These are phyloP conservation scores for Coboldia fuscipes DNA, from an alignment of 1,140 invertebrate species.

Conservation along the genomic window DNA sequence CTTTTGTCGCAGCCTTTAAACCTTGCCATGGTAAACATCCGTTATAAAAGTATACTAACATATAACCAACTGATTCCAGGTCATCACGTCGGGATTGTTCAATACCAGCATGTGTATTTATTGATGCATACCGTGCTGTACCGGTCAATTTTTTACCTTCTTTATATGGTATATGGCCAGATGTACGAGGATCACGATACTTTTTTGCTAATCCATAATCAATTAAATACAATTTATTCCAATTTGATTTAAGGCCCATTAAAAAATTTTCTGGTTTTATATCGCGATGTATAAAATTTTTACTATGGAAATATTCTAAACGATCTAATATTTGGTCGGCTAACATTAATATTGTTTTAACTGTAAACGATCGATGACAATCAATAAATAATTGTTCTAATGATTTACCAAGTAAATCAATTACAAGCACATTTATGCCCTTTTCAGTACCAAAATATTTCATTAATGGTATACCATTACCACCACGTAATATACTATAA, in stretches of 20 bases:
- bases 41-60: constrained; percentile 91
- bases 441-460: constrained; percentile 80
- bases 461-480: constrained; percentile 88
- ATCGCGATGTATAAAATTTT: constrained; percentile 91
- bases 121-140: constrained; percentile 91
- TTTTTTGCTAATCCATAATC: constrained; percentile 97
- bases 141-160: constrained; percentile 96
- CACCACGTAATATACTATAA: constrained; percentile 82
- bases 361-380: constrained; percentile 85
- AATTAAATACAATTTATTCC: constrained; percentile 92
- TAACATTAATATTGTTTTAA: constrained; percentile 94
- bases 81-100: constrained; percentile 82
- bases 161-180: constrained; percentile 78
- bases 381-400: constrained; percentile 95
- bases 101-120: constrained; percentile 90
- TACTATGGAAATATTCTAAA: constrained; percentile 87
- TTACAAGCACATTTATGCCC: constrained; percentile 90
- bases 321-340: constrained; percentile 85
- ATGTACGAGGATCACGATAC: constrained; percentile 69
- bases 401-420: constrained; percentile 89
- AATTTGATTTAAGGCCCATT: constrained; percentile 90
- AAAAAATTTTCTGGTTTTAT: constrained; percentile 97
- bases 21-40: constrained; percentile 88
- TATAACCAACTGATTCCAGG: constrained; percentile 91
- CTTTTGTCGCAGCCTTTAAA: constrained; percentile 82